Evolutionary conservation across 2,113 vertebrate genomes (phyloP), one percentile per base, ranked within the genome.

Genomic region (Oryzias melastigma): DNA sequence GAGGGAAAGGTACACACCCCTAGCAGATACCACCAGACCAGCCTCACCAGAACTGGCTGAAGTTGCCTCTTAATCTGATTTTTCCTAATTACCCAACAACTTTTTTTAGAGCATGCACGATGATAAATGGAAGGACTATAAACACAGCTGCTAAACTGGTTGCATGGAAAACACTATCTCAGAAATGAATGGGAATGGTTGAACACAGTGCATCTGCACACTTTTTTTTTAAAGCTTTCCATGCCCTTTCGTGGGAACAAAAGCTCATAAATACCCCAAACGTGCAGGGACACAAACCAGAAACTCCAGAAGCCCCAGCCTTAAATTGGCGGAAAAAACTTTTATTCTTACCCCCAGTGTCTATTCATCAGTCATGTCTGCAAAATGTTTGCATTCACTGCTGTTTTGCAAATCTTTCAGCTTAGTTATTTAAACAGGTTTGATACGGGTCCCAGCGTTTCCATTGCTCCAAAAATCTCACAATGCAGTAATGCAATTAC

Each of bases 401-500:
- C 44, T 57, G n/a, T 78, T 82, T 73, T 78, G 69, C 69, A 77
- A 71, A 80, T 82, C 59, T 78, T 73, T 77, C 24, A 77, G 71
- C 71, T 64, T 62, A 67, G 58, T 35, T 78, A 74, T 91, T 88
- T 90, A 90, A 93, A 87, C 86, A 91, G 87, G 89, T 91, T 89
- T 78, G 88, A 88, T 90, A 87, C 86, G 84, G 88, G 77, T 47
- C 72, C 58, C 45, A 18, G n/a, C 62, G 86, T 82, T 87, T 83
- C 82, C 88, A 86, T 85, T 87, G 87, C 78, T 68, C 69, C 54
- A 71, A 75, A 82, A 66, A 77, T 3, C 69, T 70, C 85, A 89
- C 86, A 87, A 88, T 89, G 84, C 82, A 62, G 77, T 92, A 93
- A 93, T 92, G 88, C 86, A 92, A 92, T 93, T 91, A 92, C 82